A percentile compares a stretch with the other conserved stretches of the same genome.
phyloP scores from a whole-genome alignment of 2,888 invertebrate species.

The Zaprionus lineosus region DNA sequence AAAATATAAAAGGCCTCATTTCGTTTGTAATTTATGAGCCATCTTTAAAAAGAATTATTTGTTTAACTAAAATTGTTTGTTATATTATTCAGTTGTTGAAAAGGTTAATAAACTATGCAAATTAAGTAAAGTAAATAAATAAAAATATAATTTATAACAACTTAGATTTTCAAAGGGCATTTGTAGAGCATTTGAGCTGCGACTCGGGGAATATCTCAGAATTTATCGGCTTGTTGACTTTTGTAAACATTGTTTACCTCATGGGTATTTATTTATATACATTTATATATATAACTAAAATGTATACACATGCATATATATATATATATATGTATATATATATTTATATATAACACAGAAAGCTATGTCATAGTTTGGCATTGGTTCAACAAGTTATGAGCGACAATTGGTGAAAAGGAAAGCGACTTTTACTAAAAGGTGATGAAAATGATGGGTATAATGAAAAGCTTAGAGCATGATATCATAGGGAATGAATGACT shows the following conservation, averaged over 20 bases:
- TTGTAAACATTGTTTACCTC: constrained; percentile 28
- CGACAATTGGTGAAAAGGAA: constrained; percentile 39
- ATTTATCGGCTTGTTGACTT: constrained; percentile 38
- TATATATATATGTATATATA: background rate
- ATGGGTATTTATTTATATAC: constrained; percentile 13
- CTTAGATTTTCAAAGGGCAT: too few relatives aligned
- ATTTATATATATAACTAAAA: background rate
- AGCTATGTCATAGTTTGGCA: constrained; percentile 43
- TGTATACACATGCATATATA: too few relatives aligned
- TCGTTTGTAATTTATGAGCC: too few relatives aligned
- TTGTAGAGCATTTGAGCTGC: constrained; percentile 28
- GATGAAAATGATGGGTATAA: background rate
- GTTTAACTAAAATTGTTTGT: too few relatives aligned
- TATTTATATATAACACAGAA: constrained; percentile 16
- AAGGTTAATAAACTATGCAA: too few relatives aligned
- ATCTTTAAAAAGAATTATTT: too few relatives aligned
- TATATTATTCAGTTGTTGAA: too few relatives aligned
- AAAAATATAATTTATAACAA: too few relatives aligned
- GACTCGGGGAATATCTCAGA: too few relatives aligned
- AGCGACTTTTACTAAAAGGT: constrained; percentile 18
- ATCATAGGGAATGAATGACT: constrained; percentile 11
- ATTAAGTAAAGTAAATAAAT: too few relatives aligned
- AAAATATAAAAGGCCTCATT: too few relatives aligned
- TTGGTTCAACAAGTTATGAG: constrained; percentile 42
- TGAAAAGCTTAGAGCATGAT: too few relatives aligned